phyloP scores from a whole-genome alignment of 2,888 invertebrate genomes.

The Marronus borbonicus region DNA sequence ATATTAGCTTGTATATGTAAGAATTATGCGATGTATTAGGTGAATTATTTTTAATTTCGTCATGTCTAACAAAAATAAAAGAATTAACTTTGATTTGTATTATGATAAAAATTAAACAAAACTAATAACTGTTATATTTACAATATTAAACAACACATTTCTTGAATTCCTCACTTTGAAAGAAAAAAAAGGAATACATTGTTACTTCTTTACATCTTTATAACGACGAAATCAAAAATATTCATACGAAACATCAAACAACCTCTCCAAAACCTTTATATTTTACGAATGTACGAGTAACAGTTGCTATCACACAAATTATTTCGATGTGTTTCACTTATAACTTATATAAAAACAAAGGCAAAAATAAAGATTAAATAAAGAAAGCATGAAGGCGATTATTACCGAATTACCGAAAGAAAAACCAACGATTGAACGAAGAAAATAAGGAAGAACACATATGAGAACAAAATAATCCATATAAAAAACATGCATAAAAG shows the following conservation, averaged over 20 bases:
- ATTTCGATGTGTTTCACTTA: slow-evolving; percentile 67
- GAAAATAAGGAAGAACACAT: slow-evolving; percentile 21
- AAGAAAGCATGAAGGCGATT: slow-evolving; percentile 30
- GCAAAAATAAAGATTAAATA: slow-evolving; percentile 59
- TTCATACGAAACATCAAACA: slow-evolving; percentile 23
- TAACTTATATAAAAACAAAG: slow-evolving; percentile 18
- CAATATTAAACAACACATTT: too few relatives aligned
- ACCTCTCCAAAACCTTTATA: slow-evolving; percentile 47
- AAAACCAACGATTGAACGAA: slow-evolving; percentile 48
- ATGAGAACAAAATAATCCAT: slow-evolving; percentile 39
- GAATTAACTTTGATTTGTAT: too few relatives aligned
- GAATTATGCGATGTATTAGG: not conserved
- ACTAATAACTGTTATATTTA: too few relatives aligned
- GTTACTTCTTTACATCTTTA: too few relatives aligned
- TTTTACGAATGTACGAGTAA: slow-evolving; percentile 48
- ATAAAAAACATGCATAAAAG: slow-evolving; percentile 56
- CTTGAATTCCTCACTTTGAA: too few relatives aligned
- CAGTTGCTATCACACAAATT: slow-evolving; percentile 62
- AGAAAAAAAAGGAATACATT: too few relatives aligned
- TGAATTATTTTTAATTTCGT: slow-evolving; percentile 27
- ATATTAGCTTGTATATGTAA: slow-evolving; percentile 39
- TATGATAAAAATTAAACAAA: too few relatives aligned
- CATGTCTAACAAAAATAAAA: not conserved
- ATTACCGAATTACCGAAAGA: slow-evolving; percentile 28
- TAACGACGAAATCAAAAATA: slow-evolving; percentile 11